Conservation (phyloP, 2,113 vertebrate species). For the Hyperoodon ampullatus region DNA sequence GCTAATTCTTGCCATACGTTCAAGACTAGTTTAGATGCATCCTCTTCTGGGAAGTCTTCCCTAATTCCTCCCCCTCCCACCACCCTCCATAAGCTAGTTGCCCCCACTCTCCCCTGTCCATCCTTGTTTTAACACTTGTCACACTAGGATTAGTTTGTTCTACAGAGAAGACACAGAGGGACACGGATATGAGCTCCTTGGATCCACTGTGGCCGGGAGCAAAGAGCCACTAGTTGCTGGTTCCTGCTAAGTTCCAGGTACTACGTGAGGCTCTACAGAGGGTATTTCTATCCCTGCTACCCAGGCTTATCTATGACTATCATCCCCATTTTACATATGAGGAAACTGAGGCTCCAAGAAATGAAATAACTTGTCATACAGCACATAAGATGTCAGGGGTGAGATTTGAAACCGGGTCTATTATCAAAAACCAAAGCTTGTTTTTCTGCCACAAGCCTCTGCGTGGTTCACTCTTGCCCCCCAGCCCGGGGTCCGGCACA, state of each 20-base stretch:
- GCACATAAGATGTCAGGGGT: background rate
- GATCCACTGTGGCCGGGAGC: background rate
- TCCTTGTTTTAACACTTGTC: background rate
- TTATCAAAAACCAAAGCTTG: background rate
- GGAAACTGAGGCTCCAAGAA: background rate
- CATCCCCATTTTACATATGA: background rate
- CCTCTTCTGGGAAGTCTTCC: background rate
- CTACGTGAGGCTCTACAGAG: background rate
- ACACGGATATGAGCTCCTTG: too few species aligned
- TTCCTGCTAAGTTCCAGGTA: background rate
- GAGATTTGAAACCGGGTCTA: background rate
- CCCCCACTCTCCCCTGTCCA: background rate
- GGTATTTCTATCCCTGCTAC: background rate
- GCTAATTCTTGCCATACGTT: background rate
- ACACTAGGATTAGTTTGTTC: background rate
- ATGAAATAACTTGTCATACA: background rate
- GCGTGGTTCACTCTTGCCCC: fast-evolving
- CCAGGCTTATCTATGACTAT: background rate
- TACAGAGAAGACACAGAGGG: background rate
- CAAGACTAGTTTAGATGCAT: background rate
- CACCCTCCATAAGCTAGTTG: background rate
- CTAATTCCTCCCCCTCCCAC: background rate
- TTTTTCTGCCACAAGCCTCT: background rate
- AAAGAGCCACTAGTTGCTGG: background rate
- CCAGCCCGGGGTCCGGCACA: background rate